Base-by-base conservation (phyloP, 2,888 invertebrate genomes). In the Fragum sueziense region DNA sequence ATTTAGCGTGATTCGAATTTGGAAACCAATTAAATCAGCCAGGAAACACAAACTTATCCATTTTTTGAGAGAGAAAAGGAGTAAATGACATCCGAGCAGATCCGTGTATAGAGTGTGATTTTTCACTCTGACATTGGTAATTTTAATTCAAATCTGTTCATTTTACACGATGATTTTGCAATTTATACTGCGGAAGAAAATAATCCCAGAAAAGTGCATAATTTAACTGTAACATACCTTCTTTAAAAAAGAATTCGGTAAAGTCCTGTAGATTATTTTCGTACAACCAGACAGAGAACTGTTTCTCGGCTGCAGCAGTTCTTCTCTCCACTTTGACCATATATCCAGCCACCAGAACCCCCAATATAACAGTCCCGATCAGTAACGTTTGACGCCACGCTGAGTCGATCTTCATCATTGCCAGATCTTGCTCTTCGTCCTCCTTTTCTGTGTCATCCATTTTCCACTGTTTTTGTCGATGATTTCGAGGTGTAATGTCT, bases 261-360 rank as follows among this genome's bases (percentile, higher is more conserved):
- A 57, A 79, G 4, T 76, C 76, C 27, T 57, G 11, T 9, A 84
- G 22, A 3, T 69, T 59, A 37, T 82, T 75, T 29, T 72, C 74
- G 52, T 76, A 68, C 11, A 82, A 70, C 84, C 84, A 84, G 9
- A 72, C 70, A 17, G 80, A 68, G 47, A 82, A 79, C 29, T 84
- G 77, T 71, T 74, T 84, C 34, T 82, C 80, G 29, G 77, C 74
- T 17, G 52, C 17, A 7, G 84, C 80, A n/a, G 76, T 72, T 14
- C 31, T 51, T 73, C 80, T 74, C 61, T 84, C 84, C 6, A 72
- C 70, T 7, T 67, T 72, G 25, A 84, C 52, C 51, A 82, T 61
- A 41, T 82, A 82, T 37, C 77, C 73, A 37, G 71, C 74, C 9
- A 81, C 67, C 62, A 79, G 69, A 14, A 84, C 65, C 0, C 62